Evolutionary conservation across 2,888 invertebrate genomes (phyloP).

Genomic region (Drosophila parthenogenetica): DNA sequence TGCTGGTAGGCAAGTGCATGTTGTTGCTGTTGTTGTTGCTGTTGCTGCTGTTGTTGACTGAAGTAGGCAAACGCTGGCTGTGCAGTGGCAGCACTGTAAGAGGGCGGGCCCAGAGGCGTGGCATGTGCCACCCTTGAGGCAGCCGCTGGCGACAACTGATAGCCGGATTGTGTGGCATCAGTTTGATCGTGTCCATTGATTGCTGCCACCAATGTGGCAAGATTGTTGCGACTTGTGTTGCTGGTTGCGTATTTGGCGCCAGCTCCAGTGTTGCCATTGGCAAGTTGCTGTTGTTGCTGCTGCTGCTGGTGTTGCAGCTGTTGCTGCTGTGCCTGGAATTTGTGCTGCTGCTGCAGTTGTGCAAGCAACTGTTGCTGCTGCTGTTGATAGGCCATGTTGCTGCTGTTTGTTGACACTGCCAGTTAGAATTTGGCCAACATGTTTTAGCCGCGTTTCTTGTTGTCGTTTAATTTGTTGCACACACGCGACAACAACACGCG

Average conservation of each 20-base stretch:
- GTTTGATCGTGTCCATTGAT: constrained; percentile 78
- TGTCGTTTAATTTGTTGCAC: constrained; percentile 56
- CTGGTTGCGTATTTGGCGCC: constrained; percentile 61
- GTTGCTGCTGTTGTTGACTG: constrained; percentile 45
- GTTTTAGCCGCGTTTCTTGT: constrained; percentile 1
- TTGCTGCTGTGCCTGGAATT: constrained; percentile 66
- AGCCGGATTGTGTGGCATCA: constrained; percentile 56
- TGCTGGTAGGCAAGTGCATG: constrained; percentile 48
- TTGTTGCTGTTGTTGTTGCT: constrained; percentile 45
- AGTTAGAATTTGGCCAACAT: constrained; percentile 17
- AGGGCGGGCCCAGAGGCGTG: constrained; percentile 73
- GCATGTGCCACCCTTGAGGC: constrained; percentile 66
- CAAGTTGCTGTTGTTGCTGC: constrained; percentile 70
- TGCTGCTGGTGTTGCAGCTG: constrained; percentile 68
- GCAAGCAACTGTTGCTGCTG: constrained; percentile 75
- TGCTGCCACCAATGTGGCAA: constrained; percentile 69
- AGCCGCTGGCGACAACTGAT: constrained; percentile 80
- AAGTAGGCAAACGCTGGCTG: constrained; percentile 70
- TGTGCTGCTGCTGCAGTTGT: constrained; percentile 76
- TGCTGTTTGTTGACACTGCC: constrained; percentile 80
- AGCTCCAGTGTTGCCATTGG: constrained; percentile 57
- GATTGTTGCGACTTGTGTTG: constrained; percentile 73
- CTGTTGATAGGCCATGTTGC: constrained; percentile 69
- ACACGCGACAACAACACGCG: constrained; percentile 56
- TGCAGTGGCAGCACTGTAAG: constrained; percentile 80